Evolutionary conservation across 2,888 invertebrate genomes (phyloP), one percentile per base, ranked within the genome.

Genomic region (Clitarchus hookeri): DNA sequence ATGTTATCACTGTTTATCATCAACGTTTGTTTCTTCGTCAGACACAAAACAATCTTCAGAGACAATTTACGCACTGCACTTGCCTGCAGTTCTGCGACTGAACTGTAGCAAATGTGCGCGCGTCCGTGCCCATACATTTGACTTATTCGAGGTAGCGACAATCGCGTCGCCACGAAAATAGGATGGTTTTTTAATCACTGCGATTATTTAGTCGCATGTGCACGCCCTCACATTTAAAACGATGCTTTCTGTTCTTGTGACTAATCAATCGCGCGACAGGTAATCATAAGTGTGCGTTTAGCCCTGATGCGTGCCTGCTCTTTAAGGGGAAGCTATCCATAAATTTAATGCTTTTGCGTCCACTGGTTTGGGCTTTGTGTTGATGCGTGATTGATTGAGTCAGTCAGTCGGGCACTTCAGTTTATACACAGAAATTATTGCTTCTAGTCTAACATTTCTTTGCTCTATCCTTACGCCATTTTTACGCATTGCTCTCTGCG

Each of bases 121-220:
- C 9, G 84, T 53, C 27, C 84, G 27, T 84, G 36, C 84, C 84
- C 77, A 25, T 65, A 13, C 77, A 27, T 77, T 77, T 84, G 77
- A 77, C 36, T 27, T 25, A 54, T 65, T 53, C 25, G 9, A 36
- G 6, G 23, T 16, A 84, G 54, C 77, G 26, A 84, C 36, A 36
- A 36, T 84, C 84, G 0, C 84, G 36, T 84, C 77, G 77, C 65
- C 3, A 23, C 77, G 23, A 84, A 65, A 84, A 84, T 65, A 84
- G 84, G 84, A 84, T 11, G 11, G 26, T 27, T 84, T 84, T 27
- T 77, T 54, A 84, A 65, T 65, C 77, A 6, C 84, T 84, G 65
- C 84, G 6, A 84, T 77, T 84, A 27, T 54, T 65, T 84, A 84
- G 84, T 54, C 54, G 84, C 77, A 84, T 65, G 84, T 84, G n/a